Evolutionary conservation across 2,888 invertebrate species (phyloP).

Genomic region (Ptychoptera albimana): DNA sequence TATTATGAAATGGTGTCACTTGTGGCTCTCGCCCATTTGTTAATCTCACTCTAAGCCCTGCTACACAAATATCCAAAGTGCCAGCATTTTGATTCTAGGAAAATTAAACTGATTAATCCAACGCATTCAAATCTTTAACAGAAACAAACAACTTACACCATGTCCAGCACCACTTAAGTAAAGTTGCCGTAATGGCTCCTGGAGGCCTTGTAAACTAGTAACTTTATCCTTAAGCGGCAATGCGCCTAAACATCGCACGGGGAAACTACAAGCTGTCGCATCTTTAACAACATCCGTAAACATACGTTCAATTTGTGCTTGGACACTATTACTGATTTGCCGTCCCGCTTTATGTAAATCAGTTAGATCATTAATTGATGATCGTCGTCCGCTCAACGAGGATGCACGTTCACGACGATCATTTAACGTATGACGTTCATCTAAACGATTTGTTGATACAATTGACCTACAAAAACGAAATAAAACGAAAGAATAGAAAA

Average conservation of each 20-base stretch:
- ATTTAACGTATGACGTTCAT: too few relatives aligned
- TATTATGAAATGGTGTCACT: slow-evolving; percentile 75
- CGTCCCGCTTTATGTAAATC: slow-evolving; percentile 19
- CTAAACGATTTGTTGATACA: too few relatives aligned
- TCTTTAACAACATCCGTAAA: slow-evolving; percentile 57
- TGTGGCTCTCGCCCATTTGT: slow-evolving; percentile 38
- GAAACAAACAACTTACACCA: slow-evolving; percentile 18
- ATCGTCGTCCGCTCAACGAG: background rate
- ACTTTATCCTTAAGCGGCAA: slow-evolving; percentile 63
- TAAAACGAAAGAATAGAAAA: background rate
- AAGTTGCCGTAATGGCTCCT: slow-evolving; percentile 59
- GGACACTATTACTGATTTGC: slow-evolving; percentile 52
- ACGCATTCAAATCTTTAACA: background rate
- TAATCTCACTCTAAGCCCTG: slow-evolving; percentile 57
- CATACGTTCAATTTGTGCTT: slow-evolving; percentile 75
- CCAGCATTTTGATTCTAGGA: slow-evolving; percentile 22
- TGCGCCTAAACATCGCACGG: slow-evolving; percentile 70
- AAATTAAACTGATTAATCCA: background rate
- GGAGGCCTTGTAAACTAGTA: slow-evolving; percentile 67
- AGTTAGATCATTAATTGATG: too few relatives aligned
- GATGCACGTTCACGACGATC: slow-evolving; percentile 3
- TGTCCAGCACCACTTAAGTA: slow-evolving; percentile 34
- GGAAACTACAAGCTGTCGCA: slow-evolving; percentile 43
- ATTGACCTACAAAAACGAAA: background rate
- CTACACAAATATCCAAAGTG: slow-evolving; percentile 26